Evolutionary conservation across 2,888 invertebrate genomes (phyloP), one percentile per base, ranked within the genome.

Genomic region (Automeris io): DNA sequence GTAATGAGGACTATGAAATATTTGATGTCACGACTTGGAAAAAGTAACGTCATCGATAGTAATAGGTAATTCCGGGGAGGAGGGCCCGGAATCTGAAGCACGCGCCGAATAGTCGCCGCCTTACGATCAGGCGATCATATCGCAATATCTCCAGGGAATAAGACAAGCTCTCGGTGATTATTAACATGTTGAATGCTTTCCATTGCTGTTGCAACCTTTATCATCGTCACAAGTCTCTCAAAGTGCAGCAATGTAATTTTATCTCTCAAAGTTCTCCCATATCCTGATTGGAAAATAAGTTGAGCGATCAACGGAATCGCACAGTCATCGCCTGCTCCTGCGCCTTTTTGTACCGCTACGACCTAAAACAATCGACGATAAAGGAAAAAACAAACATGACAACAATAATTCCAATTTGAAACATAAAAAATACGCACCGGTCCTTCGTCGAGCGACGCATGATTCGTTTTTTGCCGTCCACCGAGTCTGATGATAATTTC

Each of bases 401-500:
- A 66, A 70, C 57, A 56, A 73, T 74, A 73, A 79, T 77, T 79
- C 73, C 65, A 75, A 77, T 76, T 61, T 71, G 52, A 60, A 65
- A 59, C 51, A 61, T 57, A 74, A 80, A 81, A 81, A 80, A 76
- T 72, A 68, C 61, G 71, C 72, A 62, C 64, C 66, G 60, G 60
- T 59, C 57, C 60, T 65, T 70, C 61, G 57, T 66, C 59, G 57
- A 58, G 58, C 60, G 59, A 54, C 58, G 59, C 68, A 70, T 62
- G 76, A 74, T 69, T 70, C 59, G 63, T 77, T 83, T 83, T 83
- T 82, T 81, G 79, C 78, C 60, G 56, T 60, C 60, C 65, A 70
- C 72, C 67, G 70, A 66, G 67, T 58, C 70, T 79, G 79, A 83
- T 85, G 82, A 82, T 86, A 83, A 85, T 85, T 86, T 83, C 85